Evolutionary conservation across 2,888 invertebrate genomes (phyloP), one percentile per base, ranked within the genome.

Genomic region (Adineta ricciae): DNA sequence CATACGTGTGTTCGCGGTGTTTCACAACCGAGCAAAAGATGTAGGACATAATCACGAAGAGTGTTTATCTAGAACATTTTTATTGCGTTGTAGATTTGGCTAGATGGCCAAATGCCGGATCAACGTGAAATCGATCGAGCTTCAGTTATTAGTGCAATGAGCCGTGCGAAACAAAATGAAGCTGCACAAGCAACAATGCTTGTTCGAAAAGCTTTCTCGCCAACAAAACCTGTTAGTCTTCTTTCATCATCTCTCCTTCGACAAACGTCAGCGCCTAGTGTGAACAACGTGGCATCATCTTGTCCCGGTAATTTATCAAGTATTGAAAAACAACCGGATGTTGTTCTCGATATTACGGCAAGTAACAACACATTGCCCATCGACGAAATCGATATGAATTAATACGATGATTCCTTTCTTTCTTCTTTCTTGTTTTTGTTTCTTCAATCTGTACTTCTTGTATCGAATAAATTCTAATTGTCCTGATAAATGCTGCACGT

Each of bases 21-120:
- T 78, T 78, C 24, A 41, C n/a, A 41, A 78, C n/a, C 38, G 78
- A 78, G 78, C 78, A 78, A 78, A 78, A 78, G 78, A 78, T 41
- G 78, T 78, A 78, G 41, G 16, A 24, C 19, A 36, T n/a, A n/a
- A n/a, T n/a, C n/a, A n/a, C n/a, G n/a, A n/a, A n/a, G n/a, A n/a
- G n/a, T n/a, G n/a, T n/a, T n/a, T n/a, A n/a, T n/a, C n/a, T n/a
- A n/a, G n/a, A n/a, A n/a, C n/a, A n/a, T n/a, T n/a, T n/a, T n/a
- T n/a, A n/a, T n/a, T n/a, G n/a, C n/a, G n/a, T n/a, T n/a, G n/a
- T n/a, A n/a, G n/a, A n/a, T n/a, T n/a, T n/a, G n/a, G n/a, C n/a
- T n/a, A n/a, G n/a, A n/a, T n/a, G n/a, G n/a, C 46, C 78, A 78
- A 78, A 78, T 38, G 38, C 38, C 38, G 14, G 38, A 78, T 38